Evolutionary conservation across 2,797 vertebrate species (phyloP).

Genomic region (Chaenodraco wilsoni): DNA sequence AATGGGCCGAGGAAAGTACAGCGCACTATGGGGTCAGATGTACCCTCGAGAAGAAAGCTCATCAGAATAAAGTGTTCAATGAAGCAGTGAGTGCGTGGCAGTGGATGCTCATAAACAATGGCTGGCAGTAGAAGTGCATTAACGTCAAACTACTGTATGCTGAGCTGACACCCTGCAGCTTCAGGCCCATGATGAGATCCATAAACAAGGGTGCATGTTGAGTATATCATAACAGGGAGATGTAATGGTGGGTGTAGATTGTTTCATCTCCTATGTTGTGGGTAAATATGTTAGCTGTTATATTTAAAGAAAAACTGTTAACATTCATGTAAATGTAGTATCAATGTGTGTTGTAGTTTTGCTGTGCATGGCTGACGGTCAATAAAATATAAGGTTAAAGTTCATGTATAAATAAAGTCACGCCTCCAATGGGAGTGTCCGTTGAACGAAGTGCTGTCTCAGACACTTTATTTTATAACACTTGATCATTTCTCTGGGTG

Average conservation of each 20-base stretch:
- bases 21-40: slow-evolving; percentile 18
- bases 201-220: not conserved
- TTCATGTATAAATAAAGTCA: too few species aligned
- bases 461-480: too few species aligned
- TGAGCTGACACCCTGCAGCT: not conserved
- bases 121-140: not conserved
- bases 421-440: too few species aligned
- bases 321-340: too few species aligned
- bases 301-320: slow-evolving; percentile 30
- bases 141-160: not conserved
- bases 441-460: too few species aligned
- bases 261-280: not conserved
- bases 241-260: slow-evolving; percentile 13
- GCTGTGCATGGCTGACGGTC: too few species aligned
- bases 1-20: slow-evolving; percentile 22
- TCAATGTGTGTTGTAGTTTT: too few species aligned
- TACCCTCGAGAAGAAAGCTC: slow-evolving; percentile 21
- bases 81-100: not conserved
- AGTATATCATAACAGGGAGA: not conserved
- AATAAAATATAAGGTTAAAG: too few species aligned
- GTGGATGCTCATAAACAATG: not conserved
- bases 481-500: too few species aligned
- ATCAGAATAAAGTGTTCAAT: slow-evolving; percentile 23
- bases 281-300: not conserved
- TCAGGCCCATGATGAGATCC: not conserved